Evolutionary conservation across 1,140 invertebrate genomes (phyloP), one percentile per base, ranked within the genome.

Genomic region (Zaprionus taronus): DNA sequence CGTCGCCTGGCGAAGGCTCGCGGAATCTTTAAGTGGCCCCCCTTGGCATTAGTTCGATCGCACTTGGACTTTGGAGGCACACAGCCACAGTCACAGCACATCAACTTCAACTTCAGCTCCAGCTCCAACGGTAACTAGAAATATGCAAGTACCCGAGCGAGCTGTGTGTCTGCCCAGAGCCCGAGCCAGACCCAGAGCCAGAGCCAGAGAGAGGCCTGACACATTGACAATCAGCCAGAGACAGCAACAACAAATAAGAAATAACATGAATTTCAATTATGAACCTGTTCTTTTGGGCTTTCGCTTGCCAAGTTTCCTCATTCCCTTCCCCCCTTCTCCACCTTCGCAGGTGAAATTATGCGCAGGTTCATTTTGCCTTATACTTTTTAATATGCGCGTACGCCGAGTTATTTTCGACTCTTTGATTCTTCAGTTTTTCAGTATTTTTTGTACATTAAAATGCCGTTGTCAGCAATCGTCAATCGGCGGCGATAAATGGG

Each of bases 201-300:
- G 38, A 41, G 38, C 31, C 31, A 6, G 38, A 41, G 15, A 41
- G 47, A 51, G 17, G 65, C 28, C 63, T 81, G 79, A 78, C 79
- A 81, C 72, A 81, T 81, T 81, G 79, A 81, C 79, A 79, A 76
- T 34, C 71, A 31, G 57, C 56, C 72, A 86, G 55, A 38, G 56
- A 58, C 28, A 47, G 41, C 38, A 71, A 47, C 56, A 47, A 51
- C 66, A 38, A 26, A 44, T 38, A 56, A 67, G 55, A 65, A 80
- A 79, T 60, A 89, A 81, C 83, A 89, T 87, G 84, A 89, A 87
- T 87, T 83, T 87, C 84, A 87, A 87, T 87, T 85, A 90, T 85
- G 85, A 90, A 90, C 85, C 82, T 90, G 80, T 90, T 89, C 85
- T 79, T 89, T 87, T 89, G 84, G 79, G 72, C 81, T 90, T 79